Evolutionary conservation across 2,888 invertebrate genomes (phyloP), one percentile per base, ranked within the genome.

Genomic region (Harpalus rubripes): DNA sequence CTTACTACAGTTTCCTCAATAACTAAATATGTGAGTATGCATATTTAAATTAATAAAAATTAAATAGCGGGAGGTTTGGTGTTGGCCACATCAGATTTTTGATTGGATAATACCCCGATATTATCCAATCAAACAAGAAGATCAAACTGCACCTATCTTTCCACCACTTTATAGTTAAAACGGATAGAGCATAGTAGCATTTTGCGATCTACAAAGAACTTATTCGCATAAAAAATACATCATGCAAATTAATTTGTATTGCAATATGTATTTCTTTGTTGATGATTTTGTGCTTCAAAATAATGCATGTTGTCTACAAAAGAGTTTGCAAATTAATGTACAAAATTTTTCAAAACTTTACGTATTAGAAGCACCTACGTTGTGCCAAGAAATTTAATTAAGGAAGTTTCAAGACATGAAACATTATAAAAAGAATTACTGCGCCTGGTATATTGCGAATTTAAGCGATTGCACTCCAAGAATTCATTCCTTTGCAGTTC

Each of bases 381-480:
- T 63, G 18, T 39, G 68, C 68, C 68, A 15, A 39, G 68, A 68
- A 68, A 68, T 68, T 68, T 68, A 68, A 68, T 68, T 68, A 68
- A 68, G 39, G 68, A 68, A 68, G 68, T 68, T 68, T 39, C 32
- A 12, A 18, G 26, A 63, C 63, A 63, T 63, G 59, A 61, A 68
- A 74, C 72, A 44, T 74, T 74, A 74, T 41, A 74, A 74, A 72
- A 74, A 74, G 72, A 74, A 74, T 74, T 74, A 74, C 44, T 74
- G 72, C 72, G 72, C 72, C 12, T 68, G n/a, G 44, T 15, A 74
- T 74, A 74, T 74, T 74, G 72, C 72, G 44, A 74, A 41, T 68
- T 74, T 74, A 74, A 74, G 72, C 72, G 52, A 74, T 74, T 74
- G 72, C 72, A 74, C 6, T 44, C 41, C 41, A 44, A 44, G 41